Base-by-base conservation (phyloP, 2,113 vertebrate genomes). In the Miniopterus natalensis region DNA sequence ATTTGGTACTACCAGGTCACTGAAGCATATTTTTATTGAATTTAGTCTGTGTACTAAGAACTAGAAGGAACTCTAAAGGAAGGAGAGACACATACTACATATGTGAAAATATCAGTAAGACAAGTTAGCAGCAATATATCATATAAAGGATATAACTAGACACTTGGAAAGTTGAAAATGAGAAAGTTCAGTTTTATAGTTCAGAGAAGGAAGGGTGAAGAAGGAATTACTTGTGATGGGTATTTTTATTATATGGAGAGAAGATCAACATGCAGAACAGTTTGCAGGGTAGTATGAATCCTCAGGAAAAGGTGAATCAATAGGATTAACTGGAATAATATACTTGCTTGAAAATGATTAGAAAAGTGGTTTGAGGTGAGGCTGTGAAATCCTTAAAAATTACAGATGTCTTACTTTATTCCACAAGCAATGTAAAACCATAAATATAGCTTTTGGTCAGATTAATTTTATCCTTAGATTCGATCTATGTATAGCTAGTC, bases 401-500 rank as follows among this genome's bases (percentile, higher is more conserved):
- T 21, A 81, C 13, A 36, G 8, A 55, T 55, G 4, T 20, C 4
- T 70, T 75, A 59, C 18, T 90, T 88, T 29, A 78, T 88, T 84
- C 18, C 25, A 79, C 59, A 79, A 83, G 29, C 71, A 93, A 25
- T 66, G 10, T 2, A 68, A 92, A 84, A 25, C 5, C 23, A 57
- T 57, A 63, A 90, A 79, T 36, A 78, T 17, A 79, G 4, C 84
- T 77, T 92, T 90, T 53, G 31, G 51, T 66, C 20, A 83, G 9
- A 83, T 20, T 36, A 65, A 88, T 74, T 84, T 80, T 91, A 95
- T 21, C 12, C 27, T 49, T n/a, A 73, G 23, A 87, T 88, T 73
- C 66, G 13, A 95, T 61, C 27, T 68, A 40, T 40, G 12, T 1
- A 8, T 53, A 51, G 36, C 11, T 84, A 68, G 9, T 6, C 8